Base-by-base conservation (phyloP, 2,113 vertebrate species). In the Terrapene triunguis region DNA sequence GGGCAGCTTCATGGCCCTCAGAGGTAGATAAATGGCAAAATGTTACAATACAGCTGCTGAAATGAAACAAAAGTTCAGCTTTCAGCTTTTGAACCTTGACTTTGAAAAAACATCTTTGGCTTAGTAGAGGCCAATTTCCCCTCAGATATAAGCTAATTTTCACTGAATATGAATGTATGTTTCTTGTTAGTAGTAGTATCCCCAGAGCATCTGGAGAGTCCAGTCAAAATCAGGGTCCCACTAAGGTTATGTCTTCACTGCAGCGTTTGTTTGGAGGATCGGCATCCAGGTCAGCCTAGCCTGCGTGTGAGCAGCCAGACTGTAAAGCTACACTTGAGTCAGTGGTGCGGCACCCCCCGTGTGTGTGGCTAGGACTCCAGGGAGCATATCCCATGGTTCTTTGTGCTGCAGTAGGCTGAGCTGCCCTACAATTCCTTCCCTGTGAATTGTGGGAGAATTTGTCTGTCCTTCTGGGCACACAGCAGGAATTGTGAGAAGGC, bases 141-240 rank as follows among this genome's bases (percentile, higher is more conserved):
- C 24, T 10, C 14, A 10, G 22, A 10, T 19, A 51, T 83, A 84
- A 82, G 51, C 2, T 11, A 57, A 48, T 2, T 88, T 84, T 84
- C 19, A 72, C 62, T 4, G 89, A 51, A 2, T 19, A 29, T 2
- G 0, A 6, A 8, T 29, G 6, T 8, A 13, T 8, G 6, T 79
- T 90, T 51, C 47, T 9, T 2, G 4, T 65, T 91, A 42, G 5
- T 84, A 93, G 35, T 29, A 19, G 5, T 78, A 84, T 50, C 81
- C 2, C 53, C 65, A 21, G 79, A 32, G 50, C 80, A 59, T 69
- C 4, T 35, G 59, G 59, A 87, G 88, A 80, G 24, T 48, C 65
- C 55, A 4, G 48, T 90, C 53, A 54, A 81, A 96, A 82, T 55
- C 1, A 0, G 0, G 10, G 14, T 82, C 78, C 38, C 89, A 19